phyloP scores from a whole-genome alignment of 2,888 invertebrate genomes.

The Dione vanillae region DNA sequence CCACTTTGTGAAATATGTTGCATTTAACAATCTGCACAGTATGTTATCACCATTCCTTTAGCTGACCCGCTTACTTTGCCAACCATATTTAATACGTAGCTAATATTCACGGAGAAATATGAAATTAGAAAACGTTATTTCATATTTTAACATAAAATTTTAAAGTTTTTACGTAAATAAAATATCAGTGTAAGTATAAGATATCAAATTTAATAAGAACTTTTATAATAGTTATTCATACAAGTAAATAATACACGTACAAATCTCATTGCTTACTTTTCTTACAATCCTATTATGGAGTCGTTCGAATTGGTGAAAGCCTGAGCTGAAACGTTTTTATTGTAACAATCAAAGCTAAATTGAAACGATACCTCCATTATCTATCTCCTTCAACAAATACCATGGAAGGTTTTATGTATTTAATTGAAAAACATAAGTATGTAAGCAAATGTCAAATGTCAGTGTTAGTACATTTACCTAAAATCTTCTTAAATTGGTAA shows the following conservation, averaged over 20 bases:
- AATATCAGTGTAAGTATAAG: too few species aligned
- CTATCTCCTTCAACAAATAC: conserved; percentile 6
- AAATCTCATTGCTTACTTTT: conserved; percentile 17
- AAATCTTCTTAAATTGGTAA: too few species aligned
- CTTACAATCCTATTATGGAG: conserved; percentile 9
- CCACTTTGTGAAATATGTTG: conserved; percentile 9
- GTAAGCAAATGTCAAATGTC: neutral
- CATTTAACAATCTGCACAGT: conserved; percentile 11
- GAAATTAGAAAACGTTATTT: neutral
- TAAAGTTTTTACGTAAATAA: too few species aligned
- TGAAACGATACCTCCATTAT: conserved; percentile 12
- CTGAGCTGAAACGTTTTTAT: conserved; percentile 23
- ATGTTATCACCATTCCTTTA: conserved; percentile 10
- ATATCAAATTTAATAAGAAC: too few species aligned
- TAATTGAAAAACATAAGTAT: neutral
- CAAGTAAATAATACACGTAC: neutral
- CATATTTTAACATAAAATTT: neutral
- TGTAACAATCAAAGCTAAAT: conserved; percentile 21
- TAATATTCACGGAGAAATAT: neutral
- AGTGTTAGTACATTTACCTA: too few species aligned
- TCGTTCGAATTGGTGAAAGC: conserved; percentile 18
- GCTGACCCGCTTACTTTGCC: neutral
- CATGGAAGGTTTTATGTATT: neutral
- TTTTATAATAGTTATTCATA: too few species aligned
- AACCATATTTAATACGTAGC: conserved; percentile 2